phyloP scores from a whole-genome alignment of 1,140 invertebrate genomes.

The Caerostris extrusa region DNA sequence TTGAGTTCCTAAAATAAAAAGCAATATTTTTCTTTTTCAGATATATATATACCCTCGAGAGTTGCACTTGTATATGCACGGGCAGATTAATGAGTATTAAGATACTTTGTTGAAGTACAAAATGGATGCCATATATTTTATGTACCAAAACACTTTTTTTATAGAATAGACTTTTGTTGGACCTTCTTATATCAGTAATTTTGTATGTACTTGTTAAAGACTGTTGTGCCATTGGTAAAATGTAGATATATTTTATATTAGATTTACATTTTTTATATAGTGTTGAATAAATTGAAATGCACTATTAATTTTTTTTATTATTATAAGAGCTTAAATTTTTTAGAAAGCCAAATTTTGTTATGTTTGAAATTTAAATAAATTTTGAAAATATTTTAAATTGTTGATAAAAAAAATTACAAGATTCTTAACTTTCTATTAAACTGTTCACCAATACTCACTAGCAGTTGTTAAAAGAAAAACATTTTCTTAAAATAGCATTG shows the following conservation, averaged over 20 bases:
- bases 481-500: too few species aligned
- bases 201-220: background rate
- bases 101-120: conserved; percentile 4
- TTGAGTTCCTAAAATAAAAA: background rate
- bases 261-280: conserved; percentile 9
- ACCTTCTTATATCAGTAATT: background rate
- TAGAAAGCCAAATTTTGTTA: background rate
- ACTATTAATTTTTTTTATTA: background rate
- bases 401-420: too few species aligned
- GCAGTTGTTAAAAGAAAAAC: too few species aligned
- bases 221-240: background rate
- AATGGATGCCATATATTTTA: conserved; percentile 29
- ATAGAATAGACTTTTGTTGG: background rate
- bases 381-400: too few species aligned
- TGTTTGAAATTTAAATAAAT: background rate
- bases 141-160: background rate
- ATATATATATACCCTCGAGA: conserved; percentile 73
- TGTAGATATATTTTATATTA: conserved; percentile 24
- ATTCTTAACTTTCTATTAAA: too few species aligned
- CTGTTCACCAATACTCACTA: too few species aligned
- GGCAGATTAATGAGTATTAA: background rate
- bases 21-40: conserved; percentile 21
- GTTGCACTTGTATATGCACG: conserved; percentile 64
- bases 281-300: background rate
- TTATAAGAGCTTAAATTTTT: background rate